Evolutionary conservation across 1,140 invertebrate species (phyloP), one percentile per base, ranked within the genome.

Genomic region (Ylistrum balloti): DNA sequence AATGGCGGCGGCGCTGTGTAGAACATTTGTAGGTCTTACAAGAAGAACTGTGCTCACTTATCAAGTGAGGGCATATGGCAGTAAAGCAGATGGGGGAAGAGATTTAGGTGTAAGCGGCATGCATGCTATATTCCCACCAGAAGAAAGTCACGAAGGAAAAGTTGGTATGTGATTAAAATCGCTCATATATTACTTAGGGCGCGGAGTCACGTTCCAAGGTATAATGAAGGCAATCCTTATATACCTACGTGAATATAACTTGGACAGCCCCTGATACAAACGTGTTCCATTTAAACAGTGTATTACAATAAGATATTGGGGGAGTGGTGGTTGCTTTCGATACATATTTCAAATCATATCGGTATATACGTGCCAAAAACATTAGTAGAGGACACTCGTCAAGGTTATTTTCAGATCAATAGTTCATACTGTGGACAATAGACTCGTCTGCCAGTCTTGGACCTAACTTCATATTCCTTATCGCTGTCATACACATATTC

Each of bases 381-480:
- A 9, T n/a, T 74, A 74, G n/a, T 74, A 74, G 56, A 74, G 56
- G 56, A 74, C 56, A 74, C 17, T n/a, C 1, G 5, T 74, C 56
- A 74, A 74, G 56, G 56, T 74, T 74, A 74, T 74, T 74, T 74
- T 74, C 17, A 11, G 56, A 74, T 74, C 56, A n/a, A 74, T 74
- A 1, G 22, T 17, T 13, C 22, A 20, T 1, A 48, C 22, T 10
- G 11, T 10, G 22, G 22, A 9, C 45, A 48, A 48, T 48, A 5
- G 20, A 10, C 45, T 48, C 45, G 45, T 20, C 15, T 48, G 20
- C 15, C 35, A 38, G 35, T 38, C 13, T 38, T 38, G 35, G 5
- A 38, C 35, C 35, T 38, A 38, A 38, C 5, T 7, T 7, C 35
- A 38, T 5, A 38, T 38, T 38, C 35, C 13, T 13, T 38, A 7